phyloP scores from a whole-genome alignment of 1,140 invertebrate species.

The fruit fly (Drosophila melanogaster) region Release_6_plus_ISO1_MT NT_033777.3:13894001-13894500 shows the following conservation, averaged over 20 bases:
- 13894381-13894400: background rate
- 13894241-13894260: no score
- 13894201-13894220: conserved; percentile 27
- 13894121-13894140: conserved; percentile 81
- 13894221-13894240: background rate
- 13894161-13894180: conserved; percentile 21
- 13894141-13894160: conserved; percentile 50
- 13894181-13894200: conserved; percentile 48
- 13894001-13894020: conserved; percentile 45
- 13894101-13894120: conserved; percentile 78
- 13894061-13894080: conserved; percentile 44
- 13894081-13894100: conserved; percentile 44
- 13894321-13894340: no score
- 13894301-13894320: no score
- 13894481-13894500: background rate
- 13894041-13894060: conserved; percentile 25
- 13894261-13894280: no score
- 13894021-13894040: conserved; percentile 24
- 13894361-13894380: background rate
- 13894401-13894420: no score
- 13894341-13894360: no score
- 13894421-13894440: no score
- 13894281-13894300: no score
- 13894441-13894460: background rate
- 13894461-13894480: no score